Conservation (phyloP, 2,113 vertebrate genomes). For the Platysternon megacephalum region DNA sequence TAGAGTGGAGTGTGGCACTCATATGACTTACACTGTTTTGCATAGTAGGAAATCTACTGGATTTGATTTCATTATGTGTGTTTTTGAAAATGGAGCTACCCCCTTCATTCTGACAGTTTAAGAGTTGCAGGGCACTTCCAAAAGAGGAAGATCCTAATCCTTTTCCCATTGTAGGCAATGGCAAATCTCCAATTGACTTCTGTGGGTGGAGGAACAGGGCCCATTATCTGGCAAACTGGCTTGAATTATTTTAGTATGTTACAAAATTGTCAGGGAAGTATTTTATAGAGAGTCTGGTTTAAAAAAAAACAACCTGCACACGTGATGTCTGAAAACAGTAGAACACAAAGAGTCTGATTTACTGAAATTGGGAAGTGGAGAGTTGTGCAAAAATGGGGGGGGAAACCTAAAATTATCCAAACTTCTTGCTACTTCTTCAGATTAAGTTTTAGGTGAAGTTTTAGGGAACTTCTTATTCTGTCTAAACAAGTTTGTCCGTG, state of each 20-base stretch:
- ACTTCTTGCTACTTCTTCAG: not conserved
- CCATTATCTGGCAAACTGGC: not conserved
- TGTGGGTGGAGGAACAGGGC: not conserved
- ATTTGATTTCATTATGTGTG: not conserved
- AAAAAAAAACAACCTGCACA: not conserved
- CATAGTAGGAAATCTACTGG: not conserved
- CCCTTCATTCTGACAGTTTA: not conserved
- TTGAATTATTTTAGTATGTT: not conserved
- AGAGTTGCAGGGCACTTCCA: not conserved
- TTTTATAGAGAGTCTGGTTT: fast-evolving
- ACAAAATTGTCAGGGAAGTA: not conserved
- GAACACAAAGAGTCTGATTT: not conserved
- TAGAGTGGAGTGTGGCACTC: not conserved
- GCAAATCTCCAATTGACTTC: not conserved
- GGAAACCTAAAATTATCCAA: not conserved
- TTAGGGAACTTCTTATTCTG: not conserved
- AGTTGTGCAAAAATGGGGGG: not conserved
- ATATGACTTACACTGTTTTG: not conserved
- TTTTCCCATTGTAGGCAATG: not conserved
- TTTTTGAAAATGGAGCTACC: not conserved
- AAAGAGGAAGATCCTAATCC: not conserved
- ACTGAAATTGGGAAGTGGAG: not conserved
- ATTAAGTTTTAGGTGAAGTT: not conserved
- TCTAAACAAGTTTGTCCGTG: not conserved
- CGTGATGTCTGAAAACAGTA: not conserved